These are phyloP conservation scores for Enteromius paludinosus DNA, from an alignment of 2,797 vertebrate species.

Conservation along the genomic window DNA sequence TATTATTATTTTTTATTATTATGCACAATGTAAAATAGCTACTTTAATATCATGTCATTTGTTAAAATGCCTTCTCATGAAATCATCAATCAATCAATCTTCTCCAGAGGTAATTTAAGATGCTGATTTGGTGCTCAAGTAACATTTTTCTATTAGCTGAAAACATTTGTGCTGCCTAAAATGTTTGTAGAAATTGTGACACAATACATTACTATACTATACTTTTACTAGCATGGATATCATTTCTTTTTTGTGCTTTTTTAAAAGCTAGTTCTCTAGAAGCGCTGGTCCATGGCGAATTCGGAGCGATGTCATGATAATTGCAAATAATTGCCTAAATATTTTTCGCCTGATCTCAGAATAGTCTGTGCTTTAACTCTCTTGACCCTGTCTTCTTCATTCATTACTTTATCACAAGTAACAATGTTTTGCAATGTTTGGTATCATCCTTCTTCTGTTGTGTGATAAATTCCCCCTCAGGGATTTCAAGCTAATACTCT, in stretches of 20 bases:
- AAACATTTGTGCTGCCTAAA: background rate
- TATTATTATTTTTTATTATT: background rate
- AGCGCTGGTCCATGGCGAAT: constrained; percentile 6
- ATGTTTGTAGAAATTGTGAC: background rate
- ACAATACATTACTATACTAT: background rate
- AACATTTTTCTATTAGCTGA: background rate
- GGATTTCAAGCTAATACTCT: constrained; percentile 44
- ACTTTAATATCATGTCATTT: background rate
- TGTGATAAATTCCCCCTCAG: constrained; percentile 57
- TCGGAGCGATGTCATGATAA: constrained; percentile 44
- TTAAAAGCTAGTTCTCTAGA: background rate
- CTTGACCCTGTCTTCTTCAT: constrained; percentile 52
- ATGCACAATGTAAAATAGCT: background rate
- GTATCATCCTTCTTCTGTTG: constrained; percentile 61
- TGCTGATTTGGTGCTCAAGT: background rate
- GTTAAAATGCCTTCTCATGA: background rate
- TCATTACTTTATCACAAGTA: constrained; percentile 60
- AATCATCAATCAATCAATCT: too few relatives aligned
- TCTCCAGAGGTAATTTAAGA: background rate
- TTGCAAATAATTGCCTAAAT: constrained; percentile 55
- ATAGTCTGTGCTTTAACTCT: constrained; percentile 45
- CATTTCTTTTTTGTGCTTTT: background rate
- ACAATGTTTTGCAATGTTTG: constrained; percentile 64
- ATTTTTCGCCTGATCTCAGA: constrained; percentile 52
- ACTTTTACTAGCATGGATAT: background rate